Evolutionary conservation across 2,888 invertebrate genomes (phyloP).

Genomic region (Andrena chrysosceles): DNA sequence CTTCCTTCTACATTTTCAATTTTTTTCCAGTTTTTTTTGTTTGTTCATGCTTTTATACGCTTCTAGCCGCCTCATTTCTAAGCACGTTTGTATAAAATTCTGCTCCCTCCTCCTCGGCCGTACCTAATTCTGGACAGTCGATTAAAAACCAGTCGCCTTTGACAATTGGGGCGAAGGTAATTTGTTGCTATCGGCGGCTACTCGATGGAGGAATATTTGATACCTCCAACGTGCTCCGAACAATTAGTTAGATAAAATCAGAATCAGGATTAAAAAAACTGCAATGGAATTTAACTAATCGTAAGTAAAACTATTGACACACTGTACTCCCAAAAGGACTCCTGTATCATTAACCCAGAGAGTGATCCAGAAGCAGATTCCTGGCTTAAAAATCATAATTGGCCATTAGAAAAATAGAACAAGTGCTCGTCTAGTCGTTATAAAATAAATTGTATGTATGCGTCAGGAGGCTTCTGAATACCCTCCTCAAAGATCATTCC

Average conservation of each 20-base stretch:
- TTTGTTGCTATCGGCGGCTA: not conserved
- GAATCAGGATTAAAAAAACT: not conserved
- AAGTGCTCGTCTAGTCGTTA: conserved; percentile 8
- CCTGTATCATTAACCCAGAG: not conserved
- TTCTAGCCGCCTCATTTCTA: not conserved
- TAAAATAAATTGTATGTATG: conserved; percentile 24
- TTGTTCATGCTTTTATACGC: not conserved
- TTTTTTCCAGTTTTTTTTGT: conserved; percentile 36
- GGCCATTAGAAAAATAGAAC: conserved; percentile 46
- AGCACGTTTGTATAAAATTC: conserved; percentile 20
- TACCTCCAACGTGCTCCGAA: no score
- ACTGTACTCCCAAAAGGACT: not conserved
- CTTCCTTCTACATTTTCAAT: not conserved
- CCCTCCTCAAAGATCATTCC: not conserved
- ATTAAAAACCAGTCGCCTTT: conserved; percentile 6
- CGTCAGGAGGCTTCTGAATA: conserved; percentile 7
- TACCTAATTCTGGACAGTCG: not conserved
- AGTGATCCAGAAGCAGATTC: conserved; percentile 24
- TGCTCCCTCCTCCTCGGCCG: not conserved
- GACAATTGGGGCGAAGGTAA: not conserved
- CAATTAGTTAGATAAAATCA: not conserved
- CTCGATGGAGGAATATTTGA: no score
- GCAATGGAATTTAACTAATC: not conserved
- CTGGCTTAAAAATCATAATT: not conserved
- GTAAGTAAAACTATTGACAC: not conserved